A percentile compares a stretch with the other conserved stretches of the same genome.
These are phyloP conservation scores for Pogonocherus hispidulus DNA, from an alignment of 2,888 invertebrate genomes.

Conservation along the genomic window DNA sequence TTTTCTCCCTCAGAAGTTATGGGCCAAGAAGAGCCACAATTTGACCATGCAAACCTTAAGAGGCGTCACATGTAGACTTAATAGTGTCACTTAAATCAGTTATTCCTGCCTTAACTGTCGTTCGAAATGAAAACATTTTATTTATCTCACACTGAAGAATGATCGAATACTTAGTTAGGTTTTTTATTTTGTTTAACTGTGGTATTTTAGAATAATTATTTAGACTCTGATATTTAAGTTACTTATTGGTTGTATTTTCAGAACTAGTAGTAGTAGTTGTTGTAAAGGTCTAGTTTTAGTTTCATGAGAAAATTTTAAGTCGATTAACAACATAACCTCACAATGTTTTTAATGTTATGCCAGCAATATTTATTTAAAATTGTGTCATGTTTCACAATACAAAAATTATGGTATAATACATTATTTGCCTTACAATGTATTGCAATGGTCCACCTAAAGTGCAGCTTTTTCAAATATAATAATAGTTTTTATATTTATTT, in stretches of 20 bases:
- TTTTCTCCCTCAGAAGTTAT: slow-evolving; percentile 35
- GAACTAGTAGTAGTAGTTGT: no score
- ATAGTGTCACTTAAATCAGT: slow-evolving; percentile 39
- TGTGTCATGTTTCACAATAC: no score
- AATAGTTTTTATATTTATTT: no score
- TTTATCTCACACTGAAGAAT: slow-evolving; percentile 18
- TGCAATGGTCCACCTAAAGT: no score
- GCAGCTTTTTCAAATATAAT: no score
- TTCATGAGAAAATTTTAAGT: not conserved
- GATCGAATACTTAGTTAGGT: slow-evolving; percentile 14
- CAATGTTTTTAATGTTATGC: not conserved
- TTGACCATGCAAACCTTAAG: slow-evolving; percentile 42
- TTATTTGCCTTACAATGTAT: no score
- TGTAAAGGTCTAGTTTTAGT: no score
- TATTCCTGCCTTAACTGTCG: slow-evolving; percentile 42
- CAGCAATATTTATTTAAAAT: no score
- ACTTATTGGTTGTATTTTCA: slow-evolving; percentile 16
- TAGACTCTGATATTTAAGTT: slow-evolving; percentile 9
- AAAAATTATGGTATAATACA: no score
- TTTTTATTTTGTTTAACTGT: slow-evolving; percentile 10
- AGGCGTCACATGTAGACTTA: slow-evolving; percentile 46
- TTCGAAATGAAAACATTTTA: slow-evolving; percentile 12
- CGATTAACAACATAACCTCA: not conserved
- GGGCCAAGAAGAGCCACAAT: slow-evolving; percentile 26
- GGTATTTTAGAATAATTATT: slow-evolving; percentile 7